Evolutionary conservation across 2,797 vertebrate species (phyloP), one percentile per base, ranked within the genome.

Genomic region (Anniella stebbinsi): DNA sequence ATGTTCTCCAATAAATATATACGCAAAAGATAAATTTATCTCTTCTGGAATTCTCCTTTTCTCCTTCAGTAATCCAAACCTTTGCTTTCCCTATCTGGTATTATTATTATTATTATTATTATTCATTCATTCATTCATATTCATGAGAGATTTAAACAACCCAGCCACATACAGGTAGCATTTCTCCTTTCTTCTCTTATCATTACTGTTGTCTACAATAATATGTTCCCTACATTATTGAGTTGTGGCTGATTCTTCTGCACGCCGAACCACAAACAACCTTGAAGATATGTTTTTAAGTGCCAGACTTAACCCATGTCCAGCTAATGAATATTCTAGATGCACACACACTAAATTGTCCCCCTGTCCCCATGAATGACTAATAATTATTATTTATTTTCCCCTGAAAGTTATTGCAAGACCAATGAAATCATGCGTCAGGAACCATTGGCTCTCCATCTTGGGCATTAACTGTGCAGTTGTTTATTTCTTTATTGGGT

Each of bases 301-400:
- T 8, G n/a, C 38, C 89, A 66, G 60, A 38, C 0, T 83, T 70
- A 70, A 76, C 63, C 76, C 28, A 70, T 60, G 6, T 89, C 57
- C 0, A 67, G 57, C 15, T 67, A 93, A 83, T 89, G 73, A 41
- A 86, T 57, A 75, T 51, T n/a, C 73, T 88, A 51, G 33, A 89
- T 89, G 38, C 30, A 94, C 82, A 88, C 73, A 80, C 69, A 86
- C 33, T 75, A 72, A 88, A 60, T 75, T 86, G n/a, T 48, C 91
- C 86, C 80, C 51, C 72, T 54, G 15, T 57, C 72, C 33, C 80
- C 80, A 92, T 92, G 91, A 95, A 94, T 95, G 82, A 91, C 94
- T 95, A 92, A 90, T 86, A 28, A 89, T 89, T 83, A 69, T 95
- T 94, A 94, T 95, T 94, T 95, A 94, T 95, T 90, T 90, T 92